These are phyloP conservation scores for Cerceris ruficornis DNA, from an alignment of 2,888 invertebrate genomes.

Conservation along the genomic window DNA sequence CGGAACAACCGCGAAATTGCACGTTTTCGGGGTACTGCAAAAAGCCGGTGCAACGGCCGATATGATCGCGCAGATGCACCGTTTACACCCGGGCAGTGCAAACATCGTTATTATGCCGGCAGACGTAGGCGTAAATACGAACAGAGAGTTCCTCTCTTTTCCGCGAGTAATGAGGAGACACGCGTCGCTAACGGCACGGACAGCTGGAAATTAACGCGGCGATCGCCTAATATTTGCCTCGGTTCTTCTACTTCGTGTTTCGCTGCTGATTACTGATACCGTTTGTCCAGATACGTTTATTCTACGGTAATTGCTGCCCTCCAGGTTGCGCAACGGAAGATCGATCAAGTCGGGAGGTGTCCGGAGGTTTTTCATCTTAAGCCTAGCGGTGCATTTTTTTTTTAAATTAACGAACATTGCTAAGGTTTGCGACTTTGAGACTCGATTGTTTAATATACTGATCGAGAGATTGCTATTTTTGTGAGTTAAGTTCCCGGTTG, in stretches of 20 bases:
- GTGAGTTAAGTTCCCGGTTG: too few relatives aligned
- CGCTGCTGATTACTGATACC: constrained; percentile 51
- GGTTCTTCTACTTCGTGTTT: constrained; percentile 50
- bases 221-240: constrained; percentile 52
- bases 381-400: too few relatives aligned
- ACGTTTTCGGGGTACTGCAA: not conserved
- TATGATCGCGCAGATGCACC: constrained; percentile 13
- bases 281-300: constrained; percentile 53
- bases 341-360: constrained; percentile 20
- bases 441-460: too few relatives aligned
- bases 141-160: constrained; percentile 27
- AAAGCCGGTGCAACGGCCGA: not conserved
- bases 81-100: constrained; percentile 22
- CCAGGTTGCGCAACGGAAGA: constrained; percentile 21
- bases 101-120: constrained; percentile 51
- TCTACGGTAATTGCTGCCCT: constrained; percentile 48
- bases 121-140: constrained; percentile 40
- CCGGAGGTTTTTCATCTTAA: constrained; percentile 5
- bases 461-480: too few relatives aligned
- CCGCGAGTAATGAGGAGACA: constrained; percentile 39
- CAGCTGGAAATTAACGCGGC: constrained; percentile 43
- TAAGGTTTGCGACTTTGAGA: too few relatives aligned
- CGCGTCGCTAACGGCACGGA: constrained; percentile 10
- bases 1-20: not conserved
- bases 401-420: too few relatives aligned